phyloP scores from a whole-genome alignment of 2,113 vertebrate genomes.

The Scomber scombrus region DNA sequence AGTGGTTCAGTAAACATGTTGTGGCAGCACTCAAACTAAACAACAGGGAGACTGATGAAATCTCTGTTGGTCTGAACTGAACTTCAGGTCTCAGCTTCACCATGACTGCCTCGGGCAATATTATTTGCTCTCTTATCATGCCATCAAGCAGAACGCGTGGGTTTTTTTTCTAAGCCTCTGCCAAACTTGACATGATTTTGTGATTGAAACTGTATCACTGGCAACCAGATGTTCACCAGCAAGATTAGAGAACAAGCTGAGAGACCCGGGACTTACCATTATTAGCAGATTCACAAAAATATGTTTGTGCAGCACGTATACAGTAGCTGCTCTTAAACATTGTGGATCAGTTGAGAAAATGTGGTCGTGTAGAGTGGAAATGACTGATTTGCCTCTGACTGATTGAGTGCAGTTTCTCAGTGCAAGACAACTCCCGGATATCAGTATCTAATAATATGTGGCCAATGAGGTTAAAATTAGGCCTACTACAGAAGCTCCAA shows the following conservation, averaged over 20 bases:
- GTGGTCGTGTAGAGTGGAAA: not conserved
- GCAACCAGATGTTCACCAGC: too few relatives aligned
- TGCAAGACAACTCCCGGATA: too few relatives aligned
- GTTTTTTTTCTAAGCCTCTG: not conserved
- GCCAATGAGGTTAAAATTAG: not conserved
- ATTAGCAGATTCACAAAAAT: not conserved
- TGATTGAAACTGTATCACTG: too few relatives aligned
- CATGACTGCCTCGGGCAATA: not conserved
- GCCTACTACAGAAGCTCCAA: not conserved
- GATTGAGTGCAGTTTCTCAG: not conserved
- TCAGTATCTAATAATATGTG: not conserved
- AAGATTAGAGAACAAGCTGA: too few relatives aligned
- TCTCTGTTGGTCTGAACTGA: not conserved
- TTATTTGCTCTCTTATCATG: not conserved
- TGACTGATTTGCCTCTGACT: not conserved
- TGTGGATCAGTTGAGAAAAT: not conserved
- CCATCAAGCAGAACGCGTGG: not conserved
- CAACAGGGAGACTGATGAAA: not conserved
- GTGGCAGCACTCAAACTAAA: constrained; percentile 4
- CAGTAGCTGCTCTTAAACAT: not conserved
- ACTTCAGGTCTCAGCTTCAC: not conserved
- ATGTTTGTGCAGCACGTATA: not conserved
- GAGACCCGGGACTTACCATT: not conserved
- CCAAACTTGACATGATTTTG: not conserved
- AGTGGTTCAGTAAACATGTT: constrained; percentile 16